These are phyloP conservation scores for Chelon auratus DNA, from an alignment of 2,797 vertebrate species.

Conservation along the genomic window DNA sequence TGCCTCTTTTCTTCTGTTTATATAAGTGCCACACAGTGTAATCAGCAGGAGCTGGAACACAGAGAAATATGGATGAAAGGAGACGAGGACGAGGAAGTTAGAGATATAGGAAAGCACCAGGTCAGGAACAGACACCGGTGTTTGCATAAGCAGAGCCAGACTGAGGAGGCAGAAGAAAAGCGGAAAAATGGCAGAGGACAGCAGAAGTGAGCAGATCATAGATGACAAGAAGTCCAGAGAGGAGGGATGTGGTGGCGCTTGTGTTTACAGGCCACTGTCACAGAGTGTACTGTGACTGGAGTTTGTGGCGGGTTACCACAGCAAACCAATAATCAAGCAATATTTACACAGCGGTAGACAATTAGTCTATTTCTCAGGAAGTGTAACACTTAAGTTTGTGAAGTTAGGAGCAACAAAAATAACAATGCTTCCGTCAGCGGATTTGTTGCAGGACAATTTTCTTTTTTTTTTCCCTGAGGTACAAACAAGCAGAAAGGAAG, in stretches of 20 bases:
- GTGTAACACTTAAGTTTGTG: constrained; percentile 28
- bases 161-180: constrained; percentile 37
- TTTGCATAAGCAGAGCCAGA: constrained; percentile 53
- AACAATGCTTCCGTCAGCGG: constrained; percentile 14
- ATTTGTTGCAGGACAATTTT: neutral
- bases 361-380: constrained; percentile 55
- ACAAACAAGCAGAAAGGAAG: constrained; percentile 49
- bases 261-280: constrained; percentile 63
- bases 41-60: constrained; percentile 48
- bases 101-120: constrained; percentile 38
- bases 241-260: constrained; percentile 71
- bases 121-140: constrained; percentile 28
- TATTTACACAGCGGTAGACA: constrained; percentile 59
- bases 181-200: constrained; percentile 25
- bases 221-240: constrained; percentile 57
- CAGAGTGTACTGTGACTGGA: constrained; percentile 48
- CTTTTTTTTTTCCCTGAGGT: neutral
- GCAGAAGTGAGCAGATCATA: constrained; percentile 49
- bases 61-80: constrained; percentile 42
- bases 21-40: constrained; percentile 44
- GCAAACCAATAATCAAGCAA: constrained; percentile 56
- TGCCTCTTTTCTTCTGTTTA: constrained; percentile 64
- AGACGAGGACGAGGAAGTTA: constrained; percentile 43
- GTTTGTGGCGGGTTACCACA: constrained; percentile 49
- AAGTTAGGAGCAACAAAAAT: constrained; percentile 30